Evolutionary conservation across 2,888 invertebrate genomes (phyloP).

Genomic region (Epsilonema sp.): DNA sequence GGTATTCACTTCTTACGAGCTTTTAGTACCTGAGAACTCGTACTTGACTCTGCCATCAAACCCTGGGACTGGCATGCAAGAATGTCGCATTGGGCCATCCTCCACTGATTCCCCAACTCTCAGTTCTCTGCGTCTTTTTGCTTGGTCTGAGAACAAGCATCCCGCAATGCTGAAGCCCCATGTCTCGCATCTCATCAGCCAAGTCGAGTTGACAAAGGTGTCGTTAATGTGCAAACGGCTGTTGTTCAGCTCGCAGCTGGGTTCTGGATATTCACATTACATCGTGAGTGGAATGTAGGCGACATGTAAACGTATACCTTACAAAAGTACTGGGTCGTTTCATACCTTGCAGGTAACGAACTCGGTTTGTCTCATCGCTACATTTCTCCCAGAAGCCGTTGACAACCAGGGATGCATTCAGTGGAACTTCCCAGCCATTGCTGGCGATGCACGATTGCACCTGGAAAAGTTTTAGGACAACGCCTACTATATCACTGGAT

Average conservation of each 20-base stretch:
- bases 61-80: too few species aligned
- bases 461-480: too few species aligned
- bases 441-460: too few species aligned
- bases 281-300: too few species aligned
- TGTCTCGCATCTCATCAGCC: background rate
- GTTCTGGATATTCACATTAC: background rate
- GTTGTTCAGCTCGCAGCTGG: background rate
- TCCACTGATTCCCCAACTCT: too few species aligned
- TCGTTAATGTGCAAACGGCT: background rate
- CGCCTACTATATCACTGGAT: too few species aligned
- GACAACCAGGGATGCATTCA: background rate
- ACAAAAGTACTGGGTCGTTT: background rate
- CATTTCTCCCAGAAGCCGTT: background rate
- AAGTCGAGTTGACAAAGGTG: background rate
- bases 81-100: too few species aligned
- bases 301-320: too few species aligned
- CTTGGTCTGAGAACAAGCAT: background rate
- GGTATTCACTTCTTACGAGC: too few species aligned
- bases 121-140: too few species aligned
- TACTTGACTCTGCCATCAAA: too few species aligned
- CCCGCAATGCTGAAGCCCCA: background rate
- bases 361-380: background rate
- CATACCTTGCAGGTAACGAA: background rate
- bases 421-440: background rate
- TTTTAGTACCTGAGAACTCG: too few species aligned